phyloP scores from a whole-genome alignment of 2,888 invertebrate genomes.

The Callimorpha dominula region DNA sequence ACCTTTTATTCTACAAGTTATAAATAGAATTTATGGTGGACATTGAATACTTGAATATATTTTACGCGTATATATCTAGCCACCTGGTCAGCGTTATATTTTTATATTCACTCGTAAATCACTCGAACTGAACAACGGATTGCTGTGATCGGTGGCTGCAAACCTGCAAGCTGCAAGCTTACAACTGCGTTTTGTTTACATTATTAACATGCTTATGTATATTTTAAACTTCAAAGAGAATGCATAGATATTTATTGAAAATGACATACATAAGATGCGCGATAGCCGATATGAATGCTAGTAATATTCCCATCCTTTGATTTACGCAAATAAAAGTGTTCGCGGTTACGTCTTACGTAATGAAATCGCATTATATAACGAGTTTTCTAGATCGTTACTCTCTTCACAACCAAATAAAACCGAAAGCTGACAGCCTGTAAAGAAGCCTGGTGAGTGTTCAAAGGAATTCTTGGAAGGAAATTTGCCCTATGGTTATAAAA shows the following conservation, averaged over 20 bases:
- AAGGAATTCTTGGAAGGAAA: neutral
- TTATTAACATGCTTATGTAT: slow-evolving; percentile 30
- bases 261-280: neutral
- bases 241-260: slow-evolving; percentile 35
- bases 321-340: neutral
- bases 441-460: neutral
- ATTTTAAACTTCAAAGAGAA: slow-evolving; percentile 55
- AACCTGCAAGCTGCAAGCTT: slow-evolving; percentile 14
- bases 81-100: slow-evolving; percentile 54
- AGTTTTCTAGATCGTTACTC: slow-evolving; percentile 10
- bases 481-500: neutral
- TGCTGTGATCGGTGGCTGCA: slow-evolving; percentile 39
- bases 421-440: slow-evolving; percentile 4
- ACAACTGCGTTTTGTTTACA: slow-evolving; percentile 42
- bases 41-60: slow-evolving; percentile 9
- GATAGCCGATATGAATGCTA: neutral
- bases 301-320: neutral
- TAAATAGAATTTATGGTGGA: slow-evolving; percentile 2
- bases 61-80: slow-evolving; percentile 30
- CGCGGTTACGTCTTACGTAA: slow-evolving; percentile 5
- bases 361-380: slow-evolving; percentile 10
- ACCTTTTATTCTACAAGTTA: slow-evolving; percentile 5
- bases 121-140: slow-evolving; percentile 50
- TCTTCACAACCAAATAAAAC: neutral
- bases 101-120: slow-evolving; percentile 65